phyloP scores from a whole-genome alignment of 2,888 invertebrate genomes.

The Heliconius sara region DNA sequence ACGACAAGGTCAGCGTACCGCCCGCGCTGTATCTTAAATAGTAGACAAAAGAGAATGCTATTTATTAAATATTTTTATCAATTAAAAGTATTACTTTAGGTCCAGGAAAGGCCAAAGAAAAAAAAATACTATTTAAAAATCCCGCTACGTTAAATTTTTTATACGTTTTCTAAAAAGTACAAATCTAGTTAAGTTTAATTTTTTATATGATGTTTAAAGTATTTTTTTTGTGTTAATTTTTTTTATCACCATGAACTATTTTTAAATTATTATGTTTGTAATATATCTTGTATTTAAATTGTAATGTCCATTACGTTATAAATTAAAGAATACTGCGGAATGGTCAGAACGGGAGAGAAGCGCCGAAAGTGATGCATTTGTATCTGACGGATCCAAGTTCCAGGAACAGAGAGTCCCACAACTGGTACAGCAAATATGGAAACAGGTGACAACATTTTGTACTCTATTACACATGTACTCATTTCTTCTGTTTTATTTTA shows the following conservation, averaged over 20 bases:
- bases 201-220: too few relatives aligned
- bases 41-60: too few relatives aligned
- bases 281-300: neutral
- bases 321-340: constrained; percentile 60
- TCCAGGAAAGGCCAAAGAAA: too few relatives aligned
- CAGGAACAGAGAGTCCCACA: constrained; percentile 75
- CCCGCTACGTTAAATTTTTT: too few relatives aligned
- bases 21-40: too few relatives aligned
- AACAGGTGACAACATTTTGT: constrained; percentile 62
- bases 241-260: too few relatives aligned
- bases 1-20: constrained; percentile 43
- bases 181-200: too few relatives aligned
- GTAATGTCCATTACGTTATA: neutral
- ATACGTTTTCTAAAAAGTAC: too few relatives aligned
- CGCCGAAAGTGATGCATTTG: constrained; percentile 75
- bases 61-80: too few relatives aligned
- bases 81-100: too few relatives aligned
- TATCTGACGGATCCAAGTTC: constrained; percentile 78
- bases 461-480: neutral
- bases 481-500: neutral
- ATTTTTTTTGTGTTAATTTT: too few relatives aligned
- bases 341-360: constrained; percentile 78
- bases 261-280: neutral
- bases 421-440: constrained; percentile 77
- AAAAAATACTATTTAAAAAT: too few relatives aligned